Evolutionary conservation across 1,140 invertebrate species (phyloP).

Genomic region (Macrobrachium nipponense): DNA sequence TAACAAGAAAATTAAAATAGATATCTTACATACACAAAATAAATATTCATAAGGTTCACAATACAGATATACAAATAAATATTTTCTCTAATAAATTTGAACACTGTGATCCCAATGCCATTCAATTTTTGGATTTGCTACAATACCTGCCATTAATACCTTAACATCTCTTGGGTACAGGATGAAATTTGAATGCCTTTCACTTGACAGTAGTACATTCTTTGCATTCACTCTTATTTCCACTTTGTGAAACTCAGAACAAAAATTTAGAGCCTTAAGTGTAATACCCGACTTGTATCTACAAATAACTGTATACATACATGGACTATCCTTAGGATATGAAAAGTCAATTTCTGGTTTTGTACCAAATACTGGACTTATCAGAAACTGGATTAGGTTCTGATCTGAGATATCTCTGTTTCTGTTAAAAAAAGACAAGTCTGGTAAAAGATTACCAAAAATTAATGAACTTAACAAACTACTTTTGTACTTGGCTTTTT

Average conservation of each 20-base stretch:
- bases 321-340: conserved; percentile 39
- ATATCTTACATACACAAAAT: no score
- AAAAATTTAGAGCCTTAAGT: conserved; percentile 45
- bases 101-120: conserved; percentile 47
- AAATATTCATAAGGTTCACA: no score
- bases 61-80: no score
- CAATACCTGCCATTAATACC: conserved; percentile 36
- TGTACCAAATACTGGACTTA: conserved; percentile 23
- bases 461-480: conserved; percentile 31
- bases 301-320: conserved; percentile 47
- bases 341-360: conserved; percentile 35
- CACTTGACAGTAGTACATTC: conserved; percentile 43
- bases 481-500: conserved; percentile 11
- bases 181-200: conserved; percentile 10
- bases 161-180: conserved; percentile 45
- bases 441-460: conserved; percentile 41
- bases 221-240: conserved; percentile 35
- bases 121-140: conserved; percentile 42
- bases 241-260: conserved; percentile 30
- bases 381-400: conserved; percentile 35
- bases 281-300: conserved; percentile 47
- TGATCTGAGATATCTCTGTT: conserved; percentile 13
- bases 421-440: conserved; percentile 37
- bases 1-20: no score
- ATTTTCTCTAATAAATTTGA: conserved; percentile 26